Conservation (phyloP, 2,888 invertebrate genomes). For the Troilus luridus region DNA sequence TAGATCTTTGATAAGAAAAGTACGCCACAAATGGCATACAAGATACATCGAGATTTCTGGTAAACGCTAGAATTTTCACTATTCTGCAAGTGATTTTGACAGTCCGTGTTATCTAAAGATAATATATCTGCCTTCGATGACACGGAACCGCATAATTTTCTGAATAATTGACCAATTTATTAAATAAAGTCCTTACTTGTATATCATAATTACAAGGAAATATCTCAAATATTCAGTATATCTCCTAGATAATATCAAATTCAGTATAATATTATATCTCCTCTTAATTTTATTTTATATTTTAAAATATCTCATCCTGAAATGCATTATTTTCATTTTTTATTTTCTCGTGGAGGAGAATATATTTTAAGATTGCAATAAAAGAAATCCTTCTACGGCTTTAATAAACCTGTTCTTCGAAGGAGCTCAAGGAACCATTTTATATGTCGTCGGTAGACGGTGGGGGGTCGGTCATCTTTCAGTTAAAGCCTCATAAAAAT, state of each 20-base stretch:
- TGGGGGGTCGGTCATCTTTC: background rate
- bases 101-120: too few relatives aligned
- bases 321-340: conserved; percentile 16
- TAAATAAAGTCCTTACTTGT: too few relatives aligned
- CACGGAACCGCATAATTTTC: too few relatives aligned
- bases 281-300: background rate
- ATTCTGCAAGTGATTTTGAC: too few relatives aligned
- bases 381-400: background rate
- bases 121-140: too few relatives aligned
- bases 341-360: background rate
- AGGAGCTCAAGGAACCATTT: background rate
- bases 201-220: background rate
- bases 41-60: too few relatives aligned
- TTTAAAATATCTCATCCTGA: background rate
- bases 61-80: too few relatives aligned
- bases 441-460: background rate
- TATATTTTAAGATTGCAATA: background rate
- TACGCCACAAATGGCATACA: too few relatives aligned
- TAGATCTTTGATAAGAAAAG: too few relatives aligned
- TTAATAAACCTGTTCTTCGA: background rate
- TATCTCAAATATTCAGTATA: background rate
- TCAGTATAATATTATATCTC: background rate
- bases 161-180: too few relatives aligned
- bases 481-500: conserved; percentile 32
- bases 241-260: background rate